These are phyloP conservation scores for Vombatus ursinus DNA, from an alignment of 2,113 vertebrate species.

Conservation along the genomic window DNA sequence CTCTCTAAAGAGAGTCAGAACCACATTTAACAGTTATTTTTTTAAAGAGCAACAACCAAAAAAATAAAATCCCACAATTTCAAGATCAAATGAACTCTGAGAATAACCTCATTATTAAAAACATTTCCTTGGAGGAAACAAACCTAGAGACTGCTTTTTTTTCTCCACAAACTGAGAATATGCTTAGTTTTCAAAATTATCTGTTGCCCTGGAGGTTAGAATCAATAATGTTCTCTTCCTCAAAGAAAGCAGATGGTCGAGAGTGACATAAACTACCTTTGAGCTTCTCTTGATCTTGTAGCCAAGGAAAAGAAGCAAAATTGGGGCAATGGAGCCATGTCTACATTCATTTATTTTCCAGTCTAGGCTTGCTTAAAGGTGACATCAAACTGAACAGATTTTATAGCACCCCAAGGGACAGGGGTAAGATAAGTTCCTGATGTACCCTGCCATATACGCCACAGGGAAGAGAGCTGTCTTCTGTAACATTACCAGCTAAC, in stretches of 20 bases:
- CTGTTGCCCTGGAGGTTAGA: constrained; percentile 74
- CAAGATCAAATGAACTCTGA: constrained; percentile 68
- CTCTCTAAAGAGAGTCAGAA: constrained; percentile 70
- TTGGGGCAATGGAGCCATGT: neutral
- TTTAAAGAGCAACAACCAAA: constrained; percentile 75
- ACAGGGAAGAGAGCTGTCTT: neutral
- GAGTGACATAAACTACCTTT: constrained; percentile 67
- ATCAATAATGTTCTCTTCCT: constrained; percentile 75
- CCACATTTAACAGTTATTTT: constrained; percentile 73
- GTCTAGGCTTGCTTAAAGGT: neutral
- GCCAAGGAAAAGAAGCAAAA: constrained; percentile 59
- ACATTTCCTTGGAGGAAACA: constrained; percentile 71
- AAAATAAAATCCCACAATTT: constrained; percentile 77
- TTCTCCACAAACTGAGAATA: constrained; percentile 77
- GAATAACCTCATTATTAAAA: constrained; percentile 76
- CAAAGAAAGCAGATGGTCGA: constrained; percentile 79
- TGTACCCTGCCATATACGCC: neutral
- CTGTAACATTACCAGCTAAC: neutral
- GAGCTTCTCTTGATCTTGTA: constrained; percentile 54
- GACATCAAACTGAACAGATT: constrained; percentile 26
- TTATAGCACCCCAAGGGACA: neutral
- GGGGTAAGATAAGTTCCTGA: neutral
- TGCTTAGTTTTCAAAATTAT: constrained; percentile 81
- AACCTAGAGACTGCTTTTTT: constrained; percentile 78
- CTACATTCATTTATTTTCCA: neutral